Evolutionary conservation across 2,797 vertebrate genomes (phyloP).

Genomic region (Acropternis orthonyx): DNA sequence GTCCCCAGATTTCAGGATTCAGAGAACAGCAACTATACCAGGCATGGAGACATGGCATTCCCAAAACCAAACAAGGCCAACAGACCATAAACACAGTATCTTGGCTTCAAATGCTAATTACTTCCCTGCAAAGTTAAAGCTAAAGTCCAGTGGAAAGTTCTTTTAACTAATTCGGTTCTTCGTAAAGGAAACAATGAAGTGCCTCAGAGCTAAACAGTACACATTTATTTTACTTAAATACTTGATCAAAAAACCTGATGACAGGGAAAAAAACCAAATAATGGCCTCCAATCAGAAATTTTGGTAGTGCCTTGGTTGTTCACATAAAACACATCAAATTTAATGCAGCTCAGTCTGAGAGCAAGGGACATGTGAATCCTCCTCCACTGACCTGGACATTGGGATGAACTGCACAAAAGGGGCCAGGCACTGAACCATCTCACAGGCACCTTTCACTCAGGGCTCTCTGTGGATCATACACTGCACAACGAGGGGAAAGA

Average conservation of each 20-base stretch:
- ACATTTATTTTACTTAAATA: background rate
- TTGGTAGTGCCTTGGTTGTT: background rate
- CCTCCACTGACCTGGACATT: background rate
- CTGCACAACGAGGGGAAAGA: background rate
- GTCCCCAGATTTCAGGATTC: background rate
- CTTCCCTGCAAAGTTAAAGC: background rate
- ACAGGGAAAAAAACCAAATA: background rate
- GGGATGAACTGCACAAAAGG: background rate
- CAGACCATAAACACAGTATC: background rate
- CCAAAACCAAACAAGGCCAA: background rate
- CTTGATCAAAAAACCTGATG: background rate
- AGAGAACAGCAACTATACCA: background rate
- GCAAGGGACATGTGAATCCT: background rate
- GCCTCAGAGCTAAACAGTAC: background rate
- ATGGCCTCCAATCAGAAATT: background rate
- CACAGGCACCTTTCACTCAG: background rate
- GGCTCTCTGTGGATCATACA: background rate
- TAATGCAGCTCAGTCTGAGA: background rate
- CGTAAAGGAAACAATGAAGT: background rate
- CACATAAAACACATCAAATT: background rate
- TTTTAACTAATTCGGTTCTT: slow-evolving; percentile 7
- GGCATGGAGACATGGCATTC: background rate
- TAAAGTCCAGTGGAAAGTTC: background rate
- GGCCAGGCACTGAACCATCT: background rate
- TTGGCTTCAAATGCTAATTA: slow-evolving; percentile 15